phyloP scores from a whole-genome alignment of 2,113 vertebrate genomes.

The Tauraco erythrolophus region DNA sequence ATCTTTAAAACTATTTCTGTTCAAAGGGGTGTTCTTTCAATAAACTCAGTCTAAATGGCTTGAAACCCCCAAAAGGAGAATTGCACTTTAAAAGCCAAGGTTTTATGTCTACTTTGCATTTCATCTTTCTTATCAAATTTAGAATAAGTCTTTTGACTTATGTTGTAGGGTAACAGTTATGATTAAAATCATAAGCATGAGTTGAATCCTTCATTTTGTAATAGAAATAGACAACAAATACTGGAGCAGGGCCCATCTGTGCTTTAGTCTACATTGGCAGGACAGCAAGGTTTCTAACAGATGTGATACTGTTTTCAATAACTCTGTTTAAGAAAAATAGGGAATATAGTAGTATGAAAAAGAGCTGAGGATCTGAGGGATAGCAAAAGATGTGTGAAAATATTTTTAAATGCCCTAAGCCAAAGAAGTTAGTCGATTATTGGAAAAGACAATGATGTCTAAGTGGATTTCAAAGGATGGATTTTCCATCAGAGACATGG shows the following conservation, averaged over 20 bases:
- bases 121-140: background rate
- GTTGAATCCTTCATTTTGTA: background rate
- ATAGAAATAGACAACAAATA: background rate
- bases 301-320: background rate
- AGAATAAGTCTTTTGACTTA: background rate
- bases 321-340: background rate
- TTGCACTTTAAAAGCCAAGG: background rate
- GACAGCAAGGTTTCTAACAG: background rate
- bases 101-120: background rate
- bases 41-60: background rate
- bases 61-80: background rate
- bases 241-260: background rate
- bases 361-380: background rate
- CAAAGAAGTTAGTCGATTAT: background rate
- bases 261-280: background rate
- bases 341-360: fast-evolving
- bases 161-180: background rate
- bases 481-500: background rate
- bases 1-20: background rate
- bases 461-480: background rate
- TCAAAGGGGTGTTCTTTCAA: background rate
- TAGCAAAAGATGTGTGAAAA: background rate
- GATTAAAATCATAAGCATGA: background rate
- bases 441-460: background rate
- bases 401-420: background rate